Evolutionary conservation across 2,113 vertebrate genomes (phyloP).

Genomic region (Drymodes brunneopygia): DNA sequence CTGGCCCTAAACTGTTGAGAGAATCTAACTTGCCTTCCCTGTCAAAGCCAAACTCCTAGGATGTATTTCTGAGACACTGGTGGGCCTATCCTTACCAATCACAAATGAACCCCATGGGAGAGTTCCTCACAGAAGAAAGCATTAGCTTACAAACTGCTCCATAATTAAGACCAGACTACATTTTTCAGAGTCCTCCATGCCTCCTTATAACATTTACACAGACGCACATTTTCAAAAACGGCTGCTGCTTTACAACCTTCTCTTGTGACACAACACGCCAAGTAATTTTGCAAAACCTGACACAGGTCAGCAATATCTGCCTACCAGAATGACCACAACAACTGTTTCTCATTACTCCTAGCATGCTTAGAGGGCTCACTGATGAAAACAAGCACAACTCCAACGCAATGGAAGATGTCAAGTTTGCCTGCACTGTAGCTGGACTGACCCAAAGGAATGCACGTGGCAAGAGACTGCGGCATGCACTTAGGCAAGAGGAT

Average conservation of each 20-base stretch:
- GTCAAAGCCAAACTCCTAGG: background rate
- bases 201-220: background rate
- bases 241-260: background rate
- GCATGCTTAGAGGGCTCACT: background rate
- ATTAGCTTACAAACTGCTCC: background rate
- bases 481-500: background rate
- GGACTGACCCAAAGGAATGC: background rate
- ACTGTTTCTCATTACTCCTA: background rate
- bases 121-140: background rate
- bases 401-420: background rate
- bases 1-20: background rate
- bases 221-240: background rate
- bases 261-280: background rate
- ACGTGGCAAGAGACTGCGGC: background rate
- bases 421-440: background rate
- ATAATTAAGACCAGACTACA: fast-evolving
- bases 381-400: background rate
- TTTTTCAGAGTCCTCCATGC: background rate
- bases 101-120: background rate
- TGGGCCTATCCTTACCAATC: too few species aligned
- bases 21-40: background rate
- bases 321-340: background rate
- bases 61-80: background rate
- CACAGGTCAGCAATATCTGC: background rate
- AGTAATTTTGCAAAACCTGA: background rate